Conservation (phyloP, 2,888 invertebrate species). For the Epirrita christyi region DNA sequence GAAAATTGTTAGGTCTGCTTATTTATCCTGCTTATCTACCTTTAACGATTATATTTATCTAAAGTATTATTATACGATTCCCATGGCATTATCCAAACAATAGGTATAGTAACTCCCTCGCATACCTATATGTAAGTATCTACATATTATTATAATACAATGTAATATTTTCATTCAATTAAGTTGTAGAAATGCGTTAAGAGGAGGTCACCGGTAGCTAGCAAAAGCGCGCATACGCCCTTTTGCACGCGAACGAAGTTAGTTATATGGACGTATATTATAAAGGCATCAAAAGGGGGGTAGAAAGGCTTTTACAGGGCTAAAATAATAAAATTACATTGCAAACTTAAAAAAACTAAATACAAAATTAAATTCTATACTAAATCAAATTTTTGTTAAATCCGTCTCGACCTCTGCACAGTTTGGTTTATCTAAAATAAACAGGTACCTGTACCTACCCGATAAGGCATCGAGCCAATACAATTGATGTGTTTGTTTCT, state of each 20-base stretch:
- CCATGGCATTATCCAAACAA: slow-evolving; percentile 46
- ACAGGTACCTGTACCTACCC: slow-evolving; percentile 40
- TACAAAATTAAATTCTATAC: no score
- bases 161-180: slow-evolving; percentile 27
- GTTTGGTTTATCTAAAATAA: slow-evolving; percentile 27
- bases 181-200: slow-evolving; percentile 29
- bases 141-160: slow-evolving; percentile 23
- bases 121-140: slow-evolving; percentile 39
- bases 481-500: slow-evolving; percentile 47
- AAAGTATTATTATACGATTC: slow-evolving; percentile 47
- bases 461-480: slow-evolving; percentile 50
- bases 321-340: no score
- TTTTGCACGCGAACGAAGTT: no score
- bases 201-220: no score
- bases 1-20: slow-evolving; percentile 54
- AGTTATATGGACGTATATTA: no score
- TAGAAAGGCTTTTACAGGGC: no score
- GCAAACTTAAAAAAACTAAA: no score
- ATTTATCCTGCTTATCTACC: slow-evolving; percentile 52
- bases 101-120: slow-evolving; percentile 24
- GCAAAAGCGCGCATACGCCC: no score
- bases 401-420: not conserved
- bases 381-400: not conserved
- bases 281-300: no score
- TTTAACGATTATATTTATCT: slow-evolving; percentile 46